Base-by-base conservation (phyloP, 2,888 invertebrate species). In the Scaptomyza polygonia region DNA sequence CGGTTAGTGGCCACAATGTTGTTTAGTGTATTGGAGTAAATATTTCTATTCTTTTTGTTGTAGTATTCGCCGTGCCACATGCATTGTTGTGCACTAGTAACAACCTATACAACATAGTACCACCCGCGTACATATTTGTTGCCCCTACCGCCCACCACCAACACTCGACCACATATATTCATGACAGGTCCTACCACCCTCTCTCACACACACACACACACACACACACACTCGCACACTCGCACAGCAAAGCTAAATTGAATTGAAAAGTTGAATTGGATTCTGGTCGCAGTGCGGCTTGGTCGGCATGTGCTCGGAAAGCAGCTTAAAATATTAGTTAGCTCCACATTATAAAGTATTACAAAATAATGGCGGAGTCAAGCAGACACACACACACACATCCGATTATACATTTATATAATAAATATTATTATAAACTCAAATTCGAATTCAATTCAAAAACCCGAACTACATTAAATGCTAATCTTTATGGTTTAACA, bases 1-100 rank as follows among this genome's bases (percentile, higher is more conserved):
- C 69, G 69, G 74, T 81, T 86, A 86, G 81, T 86, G 81, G 72
- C 72, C 86, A 86, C 80, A 77, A 80, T 86, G 80, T 86, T 77
- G 81, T 84, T 81, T 84, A 83, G 84, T 80, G 67, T 67, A 74
- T 78, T 44, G 64, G 21, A 62, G 77, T 77, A 66, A 85, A 68
- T 82, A 82, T 79, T 72, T 79, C 70, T 83, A 73, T 67, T 57
- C 34, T 66, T 48, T 51, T 54, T 54, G 51, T 54, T 54, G 51
- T 42, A 36, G 40, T 47, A 36, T 36, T 34, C 57, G 14, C 29
- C n/a, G 25, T 44, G 9, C 36, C 5, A 12, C 61, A 40, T 71
- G 61, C 72, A 72, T 82, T 82, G 79, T 79, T n/a, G n/a, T n/a
- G n/a, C n/a, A 66, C 53, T 66, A 57, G 57, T 79, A 25, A 4